Evolutionary conservation across 2,888 invertebrate species (phyloP), one percentile per base, ranked within the genome.

Genomic region (Lacanobia wlatinum): DNA sequence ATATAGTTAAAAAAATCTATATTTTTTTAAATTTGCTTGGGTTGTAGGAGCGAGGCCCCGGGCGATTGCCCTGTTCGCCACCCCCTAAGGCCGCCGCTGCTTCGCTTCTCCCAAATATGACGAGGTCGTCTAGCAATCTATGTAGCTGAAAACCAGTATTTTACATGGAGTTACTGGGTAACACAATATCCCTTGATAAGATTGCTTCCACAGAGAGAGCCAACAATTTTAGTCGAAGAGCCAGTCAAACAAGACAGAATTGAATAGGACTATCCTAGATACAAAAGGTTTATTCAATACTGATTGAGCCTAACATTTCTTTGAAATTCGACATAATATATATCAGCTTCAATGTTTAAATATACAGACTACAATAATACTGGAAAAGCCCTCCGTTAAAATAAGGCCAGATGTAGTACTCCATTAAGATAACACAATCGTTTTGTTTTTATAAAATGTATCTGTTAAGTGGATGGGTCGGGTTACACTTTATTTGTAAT

Each of bases 401-500:
- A 84, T 76, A 80, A 71, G 70, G 43, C 69, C 67, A 73, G 59
- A 76, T 78, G 69, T 61, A 65, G 60, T 69, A 66, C 71, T 80
- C 77, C 52, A 75, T 76, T 77, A 76, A 63, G 71, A 83, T 78
- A 82, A 82, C 58, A 82, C 18, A 43, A 58, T 50, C 71, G 66
- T 73, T 75, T 75, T 80, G 70, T 80, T 80, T 82, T 78, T 72
- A 73, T 72, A 73, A 78, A n/a, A n/a, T n/a, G n/a, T 74, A 77
- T 75, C 73, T 76, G 67, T 40, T 73, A 73, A 75, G 70, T 74
- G 76, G 65, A 63, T 70, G 62, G 72, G 40, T 60, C 48, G 64
- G 67, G 72, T 56, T 67, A 70, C 34, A 43, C 58, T 65, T 73
- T 71, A 74, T 72, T 69, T 34, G 2, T 34, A 53, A 50, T 61